These are phyloP conservation scores for Nothoprocta perdicaria DNA, from an alignment of 2,113 vertebrate species.

Conservation along the genomic window DNA sequence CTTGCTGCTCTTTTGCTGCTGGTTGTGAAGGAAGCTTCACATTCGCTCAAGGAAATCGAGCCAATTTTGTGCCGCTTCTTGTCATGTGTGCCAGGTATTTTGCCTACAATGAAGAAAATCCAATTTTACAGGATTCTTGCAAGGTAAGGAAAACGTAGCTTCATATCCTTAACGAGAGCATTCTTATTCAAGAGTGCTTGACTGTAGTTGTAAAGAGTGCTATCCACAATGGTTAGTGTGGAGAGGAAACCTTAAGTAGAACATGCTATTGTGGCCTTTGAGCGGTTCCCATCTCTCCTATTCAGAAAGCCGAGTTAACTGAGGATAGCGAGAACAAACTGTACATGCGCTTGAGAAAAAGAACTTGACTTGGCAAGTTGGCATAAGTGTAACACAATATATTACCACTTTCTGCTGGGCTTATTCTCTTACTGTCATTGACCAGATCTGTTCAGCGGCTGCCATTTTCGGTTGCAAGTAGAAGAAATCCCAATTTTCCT, in stretches of 20 bases:
- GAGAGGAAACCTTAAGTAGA: conserved; percentile 72
- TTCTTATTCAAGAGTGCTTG: conserved; percentile 68
- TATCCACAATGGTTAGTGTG: conserved; percentile 69
- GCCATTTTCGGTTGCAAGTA: conserved; percentile 60
- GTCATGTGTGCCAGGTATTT: conserved; percentile 49
- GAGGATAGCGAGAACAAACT: conserved; percentile 71
- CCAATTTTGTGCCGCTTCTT: conserved; percentile 52
- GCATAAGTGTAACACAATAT: conserved; percentile 73
- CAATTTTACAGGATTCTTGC: conserved; percentile 52
- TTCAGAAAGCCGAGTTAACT: conserved; percentile 68
- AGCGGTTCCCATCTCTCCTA: conserved; percentile 76
- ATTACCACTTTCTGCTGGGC: conserved; percentile 73
- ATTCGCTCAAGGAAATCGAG: neutral
- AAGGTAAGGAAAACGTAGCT: conserved; percentile 61
- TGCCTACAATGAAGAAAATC: conserved; percentile 60
- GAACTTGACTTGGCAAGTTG: conserved; percentile 76
- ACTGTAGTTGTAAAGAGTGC: conserved; percentile 64
- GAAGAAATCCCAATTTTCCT: conserved; percentile 45
- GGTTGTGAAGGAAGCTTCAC: conserved; percentile 60
- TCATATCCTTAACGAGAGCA: conserved; percentile 53
- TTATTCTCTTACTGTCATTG: conserved; percentile 74
- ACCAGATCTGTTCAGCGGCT: conserved; percentile 72
- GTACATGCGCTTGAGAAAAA: conserved; percentile 73
- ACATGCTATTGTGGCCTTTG: conserved; percentile 73
- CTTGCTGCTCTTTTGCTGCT: conserved; percentile 73